Percentiles rank a stretch among this genome's conserved stretches.
Conservation (phyloP, 2,113 vertebrate species). For the Seriola quinqueradiata region DNA sequence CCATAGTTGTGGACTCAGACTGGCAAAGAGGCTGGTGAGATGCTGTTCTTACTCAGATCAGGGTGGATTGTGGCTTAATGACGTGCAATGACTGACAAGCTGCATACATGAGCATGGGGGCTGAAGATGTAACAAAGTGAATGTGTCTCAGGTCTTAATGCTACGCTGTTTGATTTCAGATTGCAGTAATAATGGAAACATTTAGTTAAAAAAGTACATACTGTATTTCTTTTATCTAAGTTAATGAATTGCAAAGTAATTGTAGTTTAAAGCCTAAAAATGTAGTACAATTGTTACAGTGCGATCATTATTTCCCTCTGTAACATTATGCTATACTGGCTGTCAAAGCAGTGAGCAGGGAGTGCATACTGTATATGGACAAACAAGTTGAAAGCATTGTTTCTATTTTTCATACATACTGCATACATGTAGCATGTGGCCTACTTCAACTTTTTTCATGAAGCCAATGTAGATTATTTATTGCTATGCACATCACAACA, state of each 20-base stretch:
- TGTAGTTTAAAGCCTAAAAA: constrained; percentile 6
- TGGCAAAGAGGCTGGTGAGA: constrained; percentile 72
- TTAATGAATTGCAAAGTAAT: not conserved
- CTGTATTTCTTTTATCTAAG: not conserved
- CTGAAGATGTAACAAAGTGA: constrained; percentile 68
- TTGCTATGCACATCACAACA: not conserved
- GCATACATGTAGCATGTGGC: not conserved
- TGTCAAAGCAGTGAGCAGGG: not conserved
- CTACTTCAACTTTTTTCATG: not conserved
- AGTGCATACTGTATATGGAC: not conserved
- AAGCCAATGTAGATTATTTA: not conserved
- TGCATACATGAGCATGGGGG: constrained; percentile 77
- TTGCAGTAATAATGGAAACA: not conserved
- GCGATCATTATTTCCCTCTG: not conserved
- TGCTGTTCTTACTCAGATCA: constrained; percentile 68
- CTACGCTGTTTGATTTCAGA: constrained; percentile 2
- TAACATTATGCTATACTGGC: not conserved
- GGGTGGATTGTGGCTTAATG: constrained; percentile 66
- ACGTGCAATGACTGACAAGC: constrained; percentile 68
- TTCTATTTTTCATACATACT: constrained; percentile 1
- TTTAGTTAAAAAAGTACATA: not conserved
- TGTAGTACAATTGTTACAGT: not conserved
- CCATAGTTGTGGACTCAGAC: constrained; percentile 68
- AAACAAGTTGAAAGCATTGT: constrained; percentile 13
- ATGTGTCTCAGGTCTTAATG: constrained; percentile 23